Percentiles rank a stretch among this genome's conserved stretches.
These are phyloP conservation scores for Drosophila tropicalis DNA, from an alignment of 1,140 invertebrate genomes.

Conservation along the genomic window DNA sequence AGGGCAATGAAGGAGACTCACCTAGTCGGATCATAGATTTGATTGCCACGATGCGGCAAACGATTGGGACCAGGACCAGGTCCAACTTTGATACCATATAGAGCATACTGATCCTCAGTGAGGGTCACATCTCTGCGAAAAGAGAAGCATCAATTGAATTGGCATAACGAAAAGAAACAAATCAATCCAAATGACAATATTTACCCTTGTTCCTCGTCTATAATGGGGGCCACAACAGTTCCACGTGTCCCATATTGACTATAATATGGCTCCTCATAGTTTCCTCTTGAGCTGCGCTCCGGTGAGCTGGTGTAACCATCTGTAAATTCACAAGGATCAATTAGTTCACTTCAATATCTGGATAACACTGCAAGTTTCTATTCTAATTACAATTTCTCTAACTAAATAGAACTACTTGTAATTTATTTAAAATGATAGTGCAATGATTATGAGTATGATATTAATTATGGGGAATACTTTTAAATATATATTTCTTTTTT, in stretches of 20 bases:
- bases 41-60: constrained; percentile 73
- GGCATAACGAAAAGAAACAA: no score
- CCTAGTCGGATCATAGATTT: constrained; percentile 82
- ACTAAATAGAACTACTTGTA: not conserved
- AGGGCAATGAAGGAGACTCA: constrained; percentile 47
- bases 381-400: not conserved
- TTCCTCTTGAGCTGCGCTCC: constrained; percentile 88
- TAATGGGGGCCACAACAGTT: constrained; percentile 92
- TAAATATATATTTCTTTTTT: not conserved
- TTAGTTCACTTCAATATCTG: not conserved
- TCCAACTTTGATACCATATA: constrained; percentile 89
- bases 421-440: not conserved
- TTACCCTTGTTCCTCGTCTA: constrained; percentile 93
- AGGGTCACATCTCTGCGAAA: constrained; percentile 88
- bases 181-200: constrained; percentile 3
- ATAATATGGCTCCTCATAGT: constrained; percentile 94
- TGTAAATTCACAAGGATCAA: constrained; percentile 22
- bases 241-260: constrained; percentile 89
- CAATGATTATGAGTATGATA: not conserved
- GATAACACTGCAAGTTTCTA: not conserved
- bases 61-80: constrained; percentile 81
- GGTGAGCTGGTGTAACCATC: constrained; percentile 95
- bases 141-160: not conserved
- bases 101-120: constrained; percentile 90
- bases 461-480: not conserved